These are phyloP conservation scores for Cryptotermes secundus DNA, from an alignment of 1,140 invertebrate genomes.

Conservation along the genomic window DNA sequence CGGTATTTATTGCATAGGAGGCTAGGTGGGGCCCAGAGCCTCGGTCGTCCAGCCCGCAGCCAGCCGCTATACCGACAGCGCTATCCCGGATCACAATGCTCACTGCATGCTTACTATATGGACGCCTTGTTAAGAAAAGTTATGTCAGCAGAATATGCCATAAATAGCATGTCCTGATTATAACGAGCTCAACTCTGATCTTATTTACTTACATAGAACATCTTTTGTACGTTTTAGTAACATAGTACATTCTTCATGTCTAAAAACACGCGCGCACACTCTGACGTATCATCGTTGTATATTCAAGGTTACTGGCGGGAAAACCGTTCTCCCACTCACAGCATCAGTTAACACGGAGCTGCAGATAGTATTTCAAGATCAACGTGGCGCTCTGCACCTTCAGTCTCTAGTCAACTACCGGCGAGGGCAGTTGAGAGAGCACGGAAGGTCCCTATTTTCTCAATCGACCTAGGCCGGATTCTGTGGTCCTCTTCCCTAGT, in stretches of 20 bases:
- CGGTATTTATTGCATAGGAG: no score
- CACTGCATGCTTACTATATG: no score
- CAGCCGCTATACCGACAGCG: no score
- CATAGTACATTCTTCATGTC: neutral
- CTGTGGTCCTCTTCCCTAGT: no score
- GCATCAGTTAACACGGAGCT: neutral
- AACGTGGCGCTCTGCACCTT: neutral
- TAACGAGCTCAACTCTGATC: neutral
- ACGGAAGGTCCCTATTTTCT: neutral
- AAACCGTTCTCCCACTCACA: neutral
- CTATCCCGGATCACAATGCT: no score
- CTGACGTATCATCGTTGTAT: neutral
- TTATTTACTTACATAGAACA: neutral
- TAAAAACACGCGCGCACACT: neutral
- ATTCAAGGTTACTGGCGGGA: neutral
- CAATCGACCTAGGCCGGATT: neutral
- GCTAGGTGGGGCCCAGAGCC: no score
- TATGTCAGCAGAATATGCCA: no score
- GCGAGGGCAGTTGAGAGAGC: neutral
- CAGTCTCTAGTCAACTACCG: constrained; percentile 6
- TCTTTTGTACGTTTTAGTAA: neutral
- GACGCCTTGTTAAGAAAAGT: no score
- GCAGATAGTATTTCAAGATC: neutral
- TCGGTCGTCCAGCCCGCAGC: no score
- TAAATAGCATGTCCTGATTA: no score